Evolutionary conservation across 2,113 vertebrate genomes (phyloP).

Genomic region (Anser brachyrhynchus): DNA sequence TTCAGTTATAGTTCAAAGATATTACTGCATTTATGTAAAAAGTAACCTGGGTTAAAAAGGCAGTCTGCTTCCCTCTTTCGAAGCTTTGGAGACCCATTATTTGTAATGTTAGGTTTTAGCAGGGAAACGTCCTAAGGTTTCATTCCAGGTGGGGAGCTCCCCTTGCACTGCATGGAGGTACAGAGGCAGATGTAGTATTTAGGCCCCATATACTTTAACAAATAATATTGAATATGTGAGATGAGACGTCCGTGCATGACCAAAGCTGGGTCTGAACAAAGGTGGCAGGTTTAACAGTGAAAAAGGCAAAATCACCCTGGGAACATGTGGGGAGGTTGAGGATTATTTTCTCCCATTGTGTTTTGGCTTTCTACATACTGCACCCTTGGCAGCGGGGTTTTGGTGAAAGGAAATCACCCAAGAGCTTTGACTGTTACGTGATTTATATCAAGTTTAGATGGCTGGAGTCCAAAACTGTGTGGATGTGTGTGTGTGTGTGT

Average conservation of each 20-base stretch:
- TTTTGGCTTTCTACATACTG: slow-evolving; percentile 15
- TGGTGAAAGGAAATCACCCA: background rate
- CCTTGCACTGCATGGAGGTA: background rate
- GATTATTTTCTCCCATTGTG: background rate
- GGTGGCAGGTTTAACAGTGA: background rate
- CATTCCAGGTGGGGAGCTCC: background rate
- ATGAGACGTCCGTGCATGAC: background rate
- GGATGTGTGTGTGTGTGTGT: background rate
- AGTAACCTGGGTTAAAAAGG: background rate
- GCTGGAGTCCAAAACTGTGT: background rate
- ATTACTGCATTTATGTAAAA: background rate
- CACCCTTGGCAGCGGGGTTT: background rate
- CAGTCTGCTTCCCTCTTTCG: background rate
- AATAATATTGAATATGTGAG: background rate
- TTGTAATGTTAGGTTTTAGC: background rate
- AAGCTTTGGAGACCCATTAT: background rate
- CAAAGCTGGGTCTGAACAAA: background rate
- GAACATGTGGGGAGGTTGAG: slow-evolving; percentile 13
- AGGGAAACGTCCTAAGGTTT: background rate
- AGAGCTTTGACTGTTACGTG: background rate
- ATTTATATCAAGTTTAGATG: background rate
- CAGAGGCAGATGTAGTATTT: background rate
- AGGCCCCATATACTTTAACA: background rate
- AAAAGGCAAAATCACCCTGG: background rate
- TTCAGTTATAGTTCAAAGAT: background rate